These are phyloP conservation scores for Microctonus hyperodae DNA, from an alignment of 2,888 invertebrate genomes.

Conservation along the genomic window DNA sequence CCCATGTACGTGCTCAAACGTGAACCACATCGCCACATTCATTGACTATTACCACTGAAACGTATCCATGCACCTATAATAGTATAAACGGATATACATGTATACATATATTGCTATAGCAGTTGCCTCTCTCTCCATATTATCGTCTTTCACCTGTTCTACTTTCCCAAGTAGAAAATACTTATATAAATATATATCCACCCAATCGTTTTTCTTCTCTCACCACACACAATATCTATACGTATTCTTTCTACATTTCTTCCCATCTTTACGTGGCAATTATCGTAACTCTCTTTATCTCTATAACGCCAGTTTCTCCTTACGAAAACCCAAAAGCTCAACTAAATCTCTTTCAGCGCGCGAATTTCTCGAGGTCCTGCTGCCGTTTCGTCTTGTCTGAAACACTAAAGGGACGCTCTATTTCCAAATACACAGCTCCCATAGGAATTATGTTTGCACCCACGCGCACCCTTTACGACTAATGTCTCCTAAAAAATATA, in stretches of 20 bases:
- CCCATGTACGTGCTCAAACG: not conserved
- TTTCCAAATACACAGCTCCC: slow-evolving; percentile 32
- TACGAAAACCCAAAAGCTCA: slow-evolving; percentile 22
- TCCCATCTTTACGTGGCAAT: slow-evolving; percentile 45
- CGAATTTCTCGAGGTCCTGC: slow-evolving; percentile 9
- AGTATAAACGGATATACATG: not conserved
- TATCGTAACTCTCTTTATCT: slow-evolving; percentile 57
- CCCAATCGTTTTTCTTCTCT: slow-evolving; percentile 13
- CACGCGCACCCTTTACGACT: slow-evolving; percentile 32
- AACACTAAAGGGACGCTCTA: slow-evolving; percentile 15
- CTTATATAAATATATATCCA: too few relatives aligned
- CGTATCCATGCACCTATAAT: not conserved
- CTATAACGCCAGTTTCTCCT: slow-evolving; percentile 5
- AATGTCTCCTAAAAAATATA: slow-evolving; percentile 37
- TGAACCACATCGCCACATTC: not conserved
- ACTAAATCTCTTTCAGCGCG: slow-evolving; percentile 35
- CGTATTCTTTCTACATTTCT: slow-evolving; percentile 15
- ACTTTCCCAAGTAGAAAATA: slow-evolving; percentile 1
- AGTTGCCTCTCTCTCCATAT: slow-evolving; percentile 23
- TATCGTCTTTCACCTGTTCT: slow-evolving; percentile 22
- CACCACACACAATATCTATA: not conserved
- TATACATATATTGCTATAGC: not conserved
- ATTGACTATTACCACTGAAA: not conserved
- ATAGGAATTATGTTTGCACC: slow-evolving; percentile 39
- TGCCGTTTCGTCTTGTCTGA: not conserved